Evolutionary conservation across 2,797 vertebrate genomes (phyloP).

Genomic region (Eospalax fontanierii): DNA sequence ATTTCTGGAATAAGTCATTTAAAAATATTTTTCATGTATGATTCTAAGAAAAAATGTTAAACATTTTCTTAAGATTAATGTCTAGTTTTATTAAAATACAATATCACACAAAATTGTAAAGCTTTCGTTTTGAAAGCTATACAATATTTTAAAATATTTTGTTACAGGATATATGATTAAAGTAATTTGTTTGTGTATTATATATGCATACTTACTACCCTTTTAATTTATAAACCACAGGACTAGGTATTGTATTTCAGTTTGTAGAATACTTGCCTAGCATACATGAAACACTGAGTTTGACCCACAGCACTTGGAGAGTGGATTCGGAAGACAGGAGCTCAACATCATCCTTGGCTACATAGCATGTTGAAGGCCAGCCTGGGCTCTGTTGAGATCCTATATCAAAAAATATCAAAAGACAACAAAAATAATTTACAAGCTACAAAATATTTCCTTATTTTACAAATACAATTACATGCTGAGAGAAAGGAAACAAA

Average conservation of each 20-base stretch:
- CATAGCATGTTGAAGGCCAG: too few species aligned
- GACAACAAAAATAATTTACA: background rate
- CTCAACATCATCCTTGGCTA: background rate
- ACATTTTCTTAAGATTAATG: background rate
- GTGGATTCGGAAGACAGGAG: background rate
- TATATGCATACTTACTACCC: background rate
- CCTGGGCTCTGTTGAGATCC: background rate
- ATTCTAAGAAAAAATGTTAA: constrained; percentile 35
- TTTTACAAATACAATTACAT: constrained; percentile 37
- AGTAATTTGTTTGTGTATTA: background rate
- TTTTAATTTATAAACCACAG: background rate
- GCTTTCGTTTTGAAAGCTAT: constrained; percentile 56
- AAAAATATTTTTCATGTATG: background rate
- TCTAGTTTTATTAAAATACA: constrained; percentile 46
- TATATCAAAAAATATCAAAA: background rate
- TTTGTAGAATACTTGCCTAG: background rate
- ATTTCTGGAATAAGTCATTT: constrained; percentile 49
- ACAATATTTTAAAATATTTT: constrained; percentile 47
- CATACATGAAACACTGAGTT: background rate
- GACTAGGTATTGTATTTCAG: background rate
- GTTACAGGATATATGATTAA: background rate
- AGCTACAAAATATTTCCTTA: constrained; percentile 21
- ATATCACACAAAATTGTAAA: constrained; percentile 12
- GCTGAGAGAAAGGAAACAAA: constrained; percentile 57
- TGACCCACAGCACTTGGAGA: background rate